Percentiles rank a stretch among this genome's conserved stretches.
These are phyloP conservation scores for Cassiopea xamachana DNA, from an alignment of 30 jellyfish, hydroid and myxozoan genomes.

Conservation along the genomic window DNA sequence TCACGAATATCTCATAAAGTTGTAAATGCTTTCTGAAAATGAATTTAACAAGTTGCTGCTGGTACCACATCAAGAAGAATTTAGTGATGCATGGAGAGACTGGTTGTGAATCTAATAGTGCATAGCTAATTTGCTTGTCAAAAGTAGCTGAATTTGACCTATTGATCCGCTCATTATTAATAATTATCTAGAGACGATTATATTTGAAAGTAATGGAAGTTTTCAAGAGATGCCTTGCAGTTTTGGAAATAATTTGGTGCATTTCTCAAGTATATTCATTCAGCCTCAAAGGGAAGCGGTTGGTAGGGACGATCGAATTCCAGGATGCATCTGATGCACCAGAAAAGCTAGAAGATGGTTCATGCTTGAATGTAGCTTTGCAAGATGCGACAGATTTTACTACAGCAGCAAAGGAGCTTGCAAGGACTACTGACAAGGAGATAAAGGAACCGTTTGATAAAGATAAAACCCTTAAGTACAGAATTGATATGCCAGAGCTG, in stretches of 20 bases:
- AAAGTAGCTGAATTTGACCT: not conserved
- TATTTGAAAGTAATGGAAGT: not conserved
- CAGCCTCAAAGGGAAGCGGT: constrained; percentile 13
- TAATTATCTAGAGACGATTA: not conserved
- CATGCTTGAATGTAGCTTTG: constrained; percentile 37
- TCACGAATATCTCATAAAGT: not conserved
- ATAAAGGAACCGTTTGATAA: not conserved
- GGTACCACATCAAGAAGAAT: not conserved
- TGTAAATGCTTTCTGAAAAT: not conserved
- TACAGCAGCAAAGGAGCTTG: constrained; percentile 17
- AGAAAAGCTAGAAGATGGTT: not conserved
- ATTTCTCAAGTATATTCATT: not conserved
- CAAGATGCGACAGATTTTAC: constrained; percentile 35
- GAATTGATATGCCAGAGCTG: not conserved
- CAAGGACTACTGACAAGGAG: not conserved
- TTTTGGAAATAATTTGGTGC: not conserved
- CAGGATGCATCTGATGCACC: constrained; percentile 43
- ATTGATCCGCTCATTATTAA: not conserved
- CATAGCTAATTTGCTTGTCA: not conserved
- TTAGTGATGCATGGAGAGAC: not conserved
- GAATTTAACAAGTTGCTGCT: not conserved
- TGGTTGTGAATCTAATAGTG: not conserved
- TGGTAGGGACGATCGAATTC: constrained; percentile 17
- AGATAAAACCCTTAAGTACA: constrained; percentile 6
- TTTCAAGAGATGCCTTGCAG: not conserved